phyloP scores from a whole-genome alignment of 2,797 vertebrate genomes.

The Phrynocephalus vlangalii region DNA sequence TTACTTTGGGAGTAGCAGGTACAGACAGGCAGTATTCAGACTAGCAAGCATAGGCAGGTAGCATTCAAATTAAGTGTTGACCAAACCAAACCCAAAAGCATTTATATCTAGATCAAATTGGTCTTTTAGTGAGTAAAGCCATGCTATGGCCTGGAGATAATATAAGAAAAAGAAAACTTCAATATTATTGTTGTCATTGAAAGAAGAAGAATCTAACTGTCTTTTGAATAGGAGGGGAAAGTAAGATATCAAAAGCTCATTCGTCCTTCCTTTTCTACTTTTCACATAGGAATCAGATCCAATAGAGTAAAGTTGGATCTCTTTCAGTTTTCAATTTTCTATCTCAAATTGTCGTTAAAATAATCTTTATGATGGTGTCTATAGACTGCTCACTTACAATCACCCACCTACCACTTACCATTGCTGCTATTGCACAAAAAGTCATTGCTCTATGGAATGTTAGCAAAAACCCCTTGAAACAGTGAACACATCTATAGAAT shows the following conservation, averaged over 20 bases:
- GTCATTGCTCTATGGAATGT: not conserved
- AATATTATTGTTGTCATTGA: not conserved
- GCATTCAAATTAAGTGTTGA: not conserved
- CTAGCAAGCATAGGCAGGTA: not conserved
- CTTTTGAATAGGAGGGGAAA: not conserved
- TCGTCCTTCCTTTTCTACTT: not conserved
- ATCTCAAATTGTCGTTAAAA: not conserved
- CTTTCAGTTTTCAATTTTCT: not conserved
- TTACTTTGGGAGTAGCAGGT: not conserved
- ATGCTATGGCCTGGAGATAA: not conserved
- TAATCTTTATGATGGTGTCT: not conserved
- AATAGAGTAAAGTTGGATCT: too few species aligned
- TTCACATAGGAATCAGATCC: not conserved
- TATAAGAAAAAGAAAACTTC: not conserved
- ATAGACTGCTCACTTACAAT: too few species aligned
- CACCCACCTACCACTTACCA: not conserved
- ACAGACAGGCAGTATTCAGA: not conserved
- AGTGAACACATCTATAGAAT: too few species aligned
- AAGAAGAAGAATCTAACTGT: not conserved
- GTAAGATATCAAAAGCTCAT: not conserved
- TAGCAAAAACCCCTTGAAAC: not conserved
- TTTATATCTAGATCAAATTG: not conserved
- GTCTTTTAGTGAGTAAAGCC: not conserved
- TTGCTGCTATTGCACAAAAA: not conserved
- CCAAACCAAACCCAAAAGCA: not conserved